Evolutionary conservation across 2,113 vertebrate species (phyloP), one percentile per base, ranked within the genome.

Genomic region (Rostratula benghalensis): DNA sequence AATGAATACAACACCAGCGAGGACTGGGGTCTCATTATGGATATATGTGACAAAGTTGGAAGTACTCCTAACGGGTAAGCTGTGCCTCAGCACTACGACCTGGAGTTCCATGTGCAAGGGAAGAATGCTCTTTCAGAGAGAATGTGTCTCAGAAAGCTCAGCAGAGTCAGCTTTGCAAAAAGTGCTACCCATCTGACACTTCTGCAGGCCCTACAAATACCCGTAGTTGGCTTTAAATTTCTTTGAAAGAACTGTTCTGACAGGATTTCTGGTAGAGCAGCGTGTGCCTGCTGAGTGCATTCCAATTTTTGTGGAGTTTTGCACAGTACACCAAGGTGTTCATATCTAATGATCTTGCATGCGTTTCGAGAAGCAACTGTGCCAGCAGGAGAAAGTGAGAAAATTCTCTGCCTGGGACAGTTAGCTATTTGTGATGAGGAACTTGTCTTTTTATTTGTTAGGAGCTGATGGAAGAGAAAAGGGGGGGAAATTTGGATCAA

Each of bases 21-120:
- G 89, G 99, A 99, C 79, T 99, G 99, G 99, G 98, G 98, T 30
- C 98, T 99, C 22, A 99, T 99, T 86, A 99, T 99, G 99, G 99
- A 99, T 63, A 99, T 99, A 90, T 99, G 99, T 89, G 99, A 99
- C 95, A 99, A 98, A 94, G 98, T 99, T 93, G 99, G 98, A 77
- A 99, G 98, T 18, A 98, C 98, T 87, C 93, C 99, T 37, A 99
- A 99, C 50, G 99, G 99, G 99, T 99, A 97, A 98, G 98, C 35
- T 31, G 16, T 6, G 2, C 21, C 69, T 65, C 25, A 3, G 46
- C 7, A 6, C 74, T 41, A 15, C 17, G 12, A 21, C 19, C 0
- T 16, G 31, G 19, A 15, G 27, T 45, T 69, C 48, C 25, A 5
- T 4, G 21, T 21, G 46, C 19, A 1, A 10, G 28, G 1, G 35